Evolutionary conservation across 2,113 vertebrate species (phyloP).

Genomic region (Mirza zaza): DNA sequence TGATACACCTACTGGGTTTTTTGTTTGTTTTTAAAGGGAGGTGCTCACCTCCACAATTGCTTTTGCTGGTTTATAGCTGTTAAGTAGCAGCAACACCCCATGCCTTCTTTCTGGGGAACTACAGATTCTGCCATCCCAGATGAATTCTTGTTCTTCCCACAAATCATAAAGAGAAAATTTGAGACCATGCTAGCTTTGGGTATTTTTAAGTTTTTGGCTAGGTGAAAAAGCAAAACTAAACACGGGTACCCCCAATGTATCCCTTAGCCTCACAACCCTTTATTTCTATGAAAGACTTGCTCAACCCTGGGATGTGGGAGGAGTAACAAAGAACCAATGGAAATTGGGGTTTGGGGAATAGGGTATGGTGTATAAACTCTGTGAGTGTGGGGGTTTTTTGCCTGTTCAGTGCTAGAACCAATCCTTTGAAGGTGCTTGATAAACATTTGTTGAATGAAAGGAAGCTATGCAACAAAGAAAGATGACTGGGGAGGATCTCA

Average conservation of each 20-base stretch:
- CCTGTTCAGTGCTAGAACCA: neutral
- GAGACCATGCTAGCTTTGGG: neutral
- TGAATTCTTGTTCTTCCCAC: neutral
- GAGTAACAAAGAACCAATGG: neutral
- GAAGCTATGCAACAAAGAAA: neutral
- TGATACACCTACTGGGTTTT: no score
- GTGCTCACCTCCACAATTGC: neutral
- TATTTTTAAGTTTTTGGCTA: neutral
- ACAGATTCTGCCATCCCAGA: neutral
- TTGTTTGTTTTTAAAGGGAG: neutral
- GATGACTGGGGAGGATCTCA: neutral
- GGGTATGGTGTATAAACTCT: neutral
- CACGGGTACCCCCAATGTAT: neutral
- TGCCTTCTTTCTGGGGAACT: neutral
- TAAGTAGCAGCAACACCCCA: neutral
- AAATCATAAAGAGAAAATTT: neutral
- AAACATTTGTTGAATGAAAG: neutral
- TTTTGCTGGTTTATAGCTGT: neutral
- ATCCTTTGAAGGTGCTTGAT: neutral
- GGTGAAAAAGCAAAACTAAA: slow-evolving; percentile 26
- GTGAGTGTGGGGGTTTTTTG: neutral
- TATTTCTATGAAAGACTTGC: neutral
- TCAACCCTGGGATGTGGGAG: neutral
- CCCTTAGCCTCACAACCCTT: no score
- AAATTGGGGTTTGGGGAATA: neutral